Evolutionary conservation across 2,113 vertebrate genomes (phyloP), one percentile per base, ranked within the genome.

Genomic region (Halichoeres trimaculatus): DNA sequence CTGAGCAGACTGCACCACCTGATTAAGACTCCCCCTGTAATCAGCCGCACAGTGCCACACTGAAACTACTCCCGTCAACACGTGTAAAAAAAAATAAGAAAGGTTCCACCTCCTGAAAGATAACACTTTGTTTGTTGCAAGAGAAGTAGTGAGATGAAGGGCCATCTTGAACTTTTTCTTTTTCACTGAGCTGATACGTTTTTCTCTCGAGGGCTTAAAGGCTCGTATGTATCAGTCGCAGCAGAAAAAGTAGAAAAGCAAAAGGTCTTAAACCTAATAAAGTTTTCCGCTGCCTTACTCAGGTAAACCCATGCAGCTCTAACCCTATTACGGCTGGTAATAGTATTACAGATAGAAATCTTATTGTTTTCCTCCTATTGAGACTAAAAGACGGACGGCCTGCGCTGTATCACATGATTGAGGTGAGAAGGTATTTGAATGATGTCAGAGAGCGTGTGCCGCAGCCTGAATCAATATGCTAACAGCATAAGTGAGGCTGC

Each of bases 11-110:
- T 93, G 94, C 92, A 93, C 94, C 93, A 94, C 95, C 95, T 96
- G 95, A 96, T 96, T 96, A 96, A 94, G 95, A 95, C 93, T 89
- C 93, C 90, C 88, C 76, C 92, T 93, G 93, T 95, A 96, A 97
- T 96, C 95, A 95, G 94, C 94, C 92, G 90, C 95, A 94, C 89
- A 90, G 88, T 77, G 76, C 51, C 63, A 83, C 58, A 65, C 74
- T 34, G 58, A 92, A 90, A 93, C 86, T 89, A 82, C 88, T 89
- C 85, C 86, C 74, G 72, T 91, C 63, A 88, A 89, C 87, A 93
- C 36, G 60, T 86, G 30, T 30, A 30, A 54, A 60, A 87, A 85
- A 76, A 88, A 87, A 78, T 62, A 86, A 83, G 75, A 90, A 87
- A 71, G 80, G 87, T 91, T 90, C 86, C 89, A 83, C 73, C 85